Conservation (phyloP, 2,797 vertebrate species). For the Takifugu rubripes region DNA sequence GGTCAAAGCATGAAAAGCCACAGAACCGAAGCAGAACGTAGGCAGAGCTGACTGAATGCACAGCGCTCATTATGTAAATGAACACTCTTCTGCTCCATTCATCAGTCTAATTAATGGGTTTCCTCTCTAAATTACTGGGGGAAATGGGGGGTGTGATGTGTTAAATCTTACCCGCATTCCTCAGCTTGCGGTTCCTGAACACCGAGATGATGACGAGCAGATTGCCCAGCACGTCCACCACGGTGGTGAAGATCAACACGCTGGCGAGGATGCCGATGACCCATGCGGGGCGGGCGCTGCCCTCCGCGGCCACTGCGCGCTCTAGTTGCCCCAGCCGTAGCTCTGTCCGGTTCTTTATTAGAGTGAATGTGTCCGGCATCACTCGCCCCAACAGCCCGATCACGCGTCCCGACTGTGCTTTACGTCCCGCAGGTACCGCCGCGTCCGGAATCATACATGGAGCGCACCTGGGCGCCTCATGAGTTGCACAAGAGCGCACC, state of each 20-base stretch:
- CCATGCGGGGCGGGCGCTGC: slow-evolving; percentile 73
- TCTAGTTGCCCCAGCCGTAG: slow-evolving; percentile 64
- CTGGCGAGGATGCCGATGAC: slow-evolving; percentile 77
- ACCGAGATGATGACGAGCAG: slow-evolving; percentile 83
- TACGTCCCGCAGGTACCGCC: slow-evolving; percentile 46
- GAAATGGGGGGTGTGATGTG: neutral
- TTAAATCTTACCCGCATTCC: slow-evolving; percentile 78
- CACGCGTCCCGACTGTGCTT: slow-evolving; percentile 19
- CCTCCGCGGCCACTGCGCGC: slow-evolving; percentile 67
- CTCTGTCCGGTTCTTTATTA: slow-evolving; percentile 70
- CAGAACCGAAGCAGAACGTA: no score
- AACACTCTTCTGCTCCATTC: neutral
- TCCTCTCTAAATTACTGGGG: neutral
- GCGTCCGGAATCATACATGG: slow-evolving; percentile 44
- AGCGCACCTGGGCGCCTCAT: slow-evolving; percentile 31
- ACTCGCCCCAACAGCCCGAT: slow-evolving; percentile 39
- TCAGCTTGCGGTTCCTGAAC: slow-evolving; percentile 82
- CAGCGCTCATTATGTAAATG: no score
- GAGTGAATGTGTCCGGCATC: slow-evolving; percentile 77
- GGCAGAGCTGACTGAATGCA: no score
- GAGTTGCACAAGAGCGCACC: slow-evolving; percentile 33
- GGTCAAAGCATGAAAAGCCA: slow-evolving; percentile 1
- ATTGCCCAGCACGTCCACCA: slow-evolving; percentile 83
- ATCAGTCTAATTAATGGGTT: neutral
- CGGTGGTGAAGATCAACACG: slow-evolving; percentile 82